These are phyloP conservation scores for Pseudomyrmex pallidus DNA, from an alignment of 1,140 invertebrate species.

Conservation along the genomic window DNA sequence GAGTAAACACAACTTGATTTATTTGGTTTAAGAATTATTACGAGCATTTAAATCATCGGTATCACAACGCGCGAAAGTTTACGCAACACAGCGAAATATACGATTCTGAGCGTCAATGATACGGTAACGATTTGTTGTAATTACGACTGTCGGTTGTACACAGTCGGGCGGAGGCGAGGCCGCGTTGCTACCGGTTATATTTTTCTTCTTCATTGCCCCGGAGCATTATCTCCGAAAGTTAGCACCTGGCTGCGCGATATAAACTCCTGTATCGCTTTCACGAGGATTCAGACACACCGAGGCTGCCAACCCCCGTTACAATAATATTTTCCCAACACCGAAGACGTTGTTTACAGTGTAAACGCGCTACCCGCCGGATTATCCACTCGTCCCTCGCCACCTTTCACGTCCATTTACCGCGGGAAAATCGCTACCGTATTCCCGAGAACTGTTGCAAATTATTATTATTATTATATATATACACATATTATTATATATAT, in stretches of 20 bases:
- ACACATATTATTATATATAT: neutral
- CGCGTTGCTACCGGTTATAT: slow-evolving; percentile 55
- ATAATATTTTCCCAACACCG: slow-evolving; percentile 77
- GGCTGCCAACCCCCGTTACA: slow-evolving; percentile 65
- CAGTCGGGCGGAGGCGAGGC: neutral
- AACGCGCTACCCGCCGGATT: slow-evolving; percentile 66
- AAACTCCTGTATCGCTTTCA: slow-evolving; percentile 73
- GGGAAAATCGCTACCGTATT: slow-evolving; percentile 40
- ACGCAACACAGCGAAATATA: slow-evolving; percentile 24
- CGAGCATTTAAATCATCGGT: neutral
- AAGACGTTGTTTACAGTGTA: slow-evolving; percentile 72
- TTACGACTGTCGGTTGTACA: slow-evolving; percentile 28
- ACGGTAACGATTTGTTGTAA: slow-evolving; percentile 43
- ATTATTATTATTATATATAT: neutral
- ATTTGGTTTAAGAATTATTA: slow-evolving; percentile 34
- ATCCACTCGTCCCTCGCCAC: slow-evolving; percentile 55
- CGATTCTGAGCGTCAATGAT: neutral
- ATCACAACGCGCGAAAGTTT: neutral
- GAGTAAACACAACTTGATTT: neutral
- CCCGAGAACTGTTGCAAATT: slow-evolving; percentile 37
- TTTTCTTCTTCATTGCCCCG: slow-evolving; percentile 65
- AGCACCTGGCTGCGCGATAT: slow-evolving; percentile 68
- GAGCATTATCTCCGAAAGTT: slow-evolving; percentile 70
- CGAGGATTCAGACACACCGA: slow-evolving; percentile 28
- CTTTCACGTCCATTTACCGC: slow-evolving; percentile 53